Evolutionary conservation across 2,113 vertebrate species (phyloP).

Genomic region (Phylloscopus whistleri): DNA sequence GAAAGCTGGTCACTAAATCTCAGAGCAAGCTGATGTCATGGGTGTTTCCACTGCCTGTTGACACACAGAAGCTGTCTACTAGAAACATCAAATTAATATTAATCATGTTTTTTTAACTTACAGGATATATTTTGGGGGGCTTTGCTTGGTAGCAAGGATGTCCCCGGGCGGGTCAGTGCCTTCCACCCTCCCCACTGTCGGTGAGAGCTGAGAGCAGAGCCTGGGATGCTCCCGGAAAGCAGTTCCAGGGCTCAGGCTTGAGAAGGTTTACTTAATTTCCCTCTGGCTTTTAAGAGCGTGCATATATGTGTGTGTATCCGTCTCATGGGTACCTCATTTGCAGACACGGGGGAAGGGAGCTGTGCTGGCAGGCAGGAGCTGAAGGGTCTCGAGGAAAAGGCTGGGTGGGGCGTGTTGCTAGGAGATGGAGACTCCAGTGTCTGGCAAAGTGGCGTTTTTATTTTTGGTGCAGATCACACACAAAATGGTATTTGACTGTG

Average conservation of each 20-base stretch:
- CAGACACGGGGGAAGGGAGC: not conserved
- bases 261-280: not conserved
- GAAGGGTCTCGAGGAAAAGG: not conserved
- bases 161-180: not conserved
- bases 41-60: not conserved
- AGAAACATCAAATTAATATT: not conserved
- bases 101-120: not conserved
- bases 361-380: not conserved
- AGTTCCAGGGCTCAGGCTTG: not conserved
- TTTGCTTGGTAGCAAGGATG: not conserved
- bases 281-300: not conserved
- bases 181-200: not conserved
- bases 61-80: not conserved
- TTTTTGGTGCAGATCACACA: constrained; percentile 19
- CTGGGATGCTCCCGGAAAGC: not conserved
- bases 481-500: not conserved
- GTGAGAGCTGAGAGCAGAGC: not conserved
- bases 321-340: not conserved
- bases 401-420: constrained; percentile 47
- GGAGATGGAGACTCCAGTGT: constrained; percentile 36
- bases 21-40: fast-evolving
- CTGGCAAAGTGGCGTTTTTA: constrained; percentile 2
- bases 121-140: not conserved
- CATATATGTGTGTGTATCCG: not conserved
- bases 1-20: not conserved